Percentiles rank a stretch among this genome's conserved stretches.
Evolutionary conservation across 1,140 invertebrate species (phyloP).

Genomic region (Aphis craccivora): DNA sequence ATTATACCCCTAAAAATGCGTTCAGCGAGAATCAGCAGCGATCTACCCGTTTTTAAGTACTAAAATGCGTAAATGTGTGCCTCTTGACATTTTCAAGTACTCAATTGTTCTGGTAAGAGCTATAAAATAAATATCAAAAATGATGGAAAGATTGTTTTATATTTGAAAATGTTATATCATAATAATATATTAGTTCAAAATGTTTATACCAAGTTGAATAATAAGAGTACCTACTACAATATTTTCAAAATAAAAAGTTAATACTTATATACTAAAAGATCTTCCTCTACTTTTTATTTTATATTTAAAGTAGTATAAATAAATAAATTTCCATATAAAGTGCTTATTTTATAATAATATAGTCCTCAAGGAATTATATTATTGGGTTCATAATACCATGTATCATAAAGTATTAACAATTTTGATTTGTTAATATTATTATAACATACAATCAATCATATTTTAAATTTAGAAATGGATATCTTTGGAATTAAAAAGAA

Average conservation of each 20-base stretch:
- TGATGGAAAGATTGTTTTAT: background rate
- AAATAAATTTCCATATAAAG: conserved; percentile 15
- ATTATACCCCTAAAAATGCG: background rate
- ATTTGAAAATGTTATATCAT: background rate
- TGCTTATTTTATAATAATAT: conserved; percentile 3
- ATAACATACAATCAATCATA: background rate
- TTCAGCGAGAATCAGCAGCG: background rate
- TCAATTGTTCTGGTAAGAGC: background rate
- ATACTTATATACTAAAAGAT: background rate
- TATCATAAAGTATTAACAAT: background rate
- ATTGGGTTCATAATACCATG: background rate
- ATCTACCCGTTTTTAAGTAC: conserved; percentile 13
- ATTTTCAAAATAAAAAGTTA: background rate
- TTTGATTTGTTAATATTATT: background rate
- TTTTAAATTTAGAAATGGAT: background rate
- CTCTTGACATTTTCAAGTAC: background rate
- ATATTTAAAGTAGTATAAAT: conserved; percentile 2
- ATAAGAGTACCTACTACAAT: background rate
- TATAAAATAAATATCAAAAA: background rate
- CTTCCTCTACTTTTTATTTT: background rate
- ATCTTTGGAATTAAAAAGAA: background rate
- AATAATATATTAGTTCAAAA: conserved; percentile 3
- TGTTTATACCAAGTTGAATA: background rate
- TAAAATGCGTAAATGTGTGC: background rate
- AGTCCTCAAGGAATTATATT: background rate